Evolutionary conservation across 2,113 vertebrate species (phyloP).

Genomic region (Myiagra hebetior): DNA sequence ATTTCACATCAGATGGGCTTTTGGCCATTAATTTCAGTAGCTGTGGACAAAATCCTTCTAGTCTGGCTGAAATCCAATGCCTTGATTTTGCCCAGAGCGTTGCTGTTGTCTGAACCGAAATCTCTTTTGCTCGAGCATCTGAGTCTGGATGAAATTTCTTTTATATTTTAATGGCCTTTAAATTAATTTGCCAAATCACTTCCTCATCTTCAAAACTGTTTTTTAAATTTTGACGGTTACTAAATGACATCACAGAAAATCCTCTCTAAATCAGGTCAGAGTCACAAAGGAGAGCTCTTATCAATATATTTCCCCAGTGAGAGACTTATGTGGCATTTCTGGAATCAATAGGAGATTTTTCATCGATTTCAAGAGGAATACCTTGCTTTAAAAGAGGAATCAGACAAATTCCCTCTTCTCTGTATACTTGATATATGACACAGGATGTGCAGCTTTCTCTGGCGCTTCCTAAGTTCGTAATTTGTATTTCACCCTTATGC

Average conservation of each 20-base stretch:
- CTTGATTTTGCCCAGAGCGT: not conserved
- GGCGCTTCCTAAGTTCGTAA: conserved; percentile 36
- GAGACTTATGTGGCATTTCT: conserved; percentile 2
- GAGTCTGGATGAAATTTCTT: not conserved
- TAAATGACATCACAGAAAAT: not conserved
- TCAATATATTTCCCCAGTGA: not conserved
- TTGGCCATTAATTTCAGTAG: not conserved
- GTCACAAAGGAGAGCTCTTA: not conserved
- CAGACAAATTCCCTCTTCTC: not conserved
- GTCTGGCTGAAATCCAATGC: not conserved
- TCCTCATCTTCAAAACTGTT: not conserved
- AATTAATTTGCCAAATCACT: not conserved
- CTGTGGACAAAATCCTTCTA: not conserved
- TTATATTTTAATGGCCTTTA: not conserved
- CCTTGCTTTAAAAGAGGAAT: not conserved
- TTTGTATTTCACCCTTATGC: conserved; percentile 63
- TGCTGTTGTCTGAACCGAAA: accelerated
- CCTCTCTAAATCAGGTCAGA: not conserved
- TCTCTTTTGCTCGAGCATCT: accelerated
- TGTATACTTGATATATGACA: conserved; percentile 6
- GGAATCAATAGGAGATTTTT: not conserved
- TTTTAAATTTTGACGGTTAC: not conserved
- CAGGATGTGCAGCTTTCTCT: conserved; percentile 41
- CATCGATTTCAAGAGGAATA: not conserved
- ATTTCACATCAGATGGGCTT: not conserved